Evolutionary conservation across 1,140 invertebrate species (phyloP), one percentile per base, ranked within the genome.

Genomic region (Pachypeltis micranthus): DNA sequence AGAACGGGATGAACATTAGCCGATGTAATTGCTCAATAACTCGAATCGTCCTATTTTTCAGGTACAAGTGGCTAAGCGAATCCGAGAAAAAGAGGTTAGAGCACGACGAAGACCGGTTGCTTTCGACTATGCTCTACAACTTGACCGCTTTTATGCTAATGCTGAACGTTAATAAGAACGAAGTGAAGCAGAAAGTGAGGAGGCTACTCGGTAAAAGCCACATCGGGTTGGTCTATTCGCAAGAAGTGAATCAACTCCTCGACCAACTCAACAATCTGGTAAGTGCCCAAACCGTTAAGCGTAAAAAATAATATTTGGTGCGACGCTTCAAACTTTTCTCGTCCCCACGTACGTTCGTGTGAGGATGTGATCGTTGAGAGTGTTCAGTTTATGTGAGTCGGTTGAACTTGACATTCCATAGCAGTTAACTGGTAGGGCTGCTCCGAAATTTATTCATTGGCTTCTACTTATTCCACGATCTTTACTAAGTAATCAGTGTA

Each of bases 91-190:
- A 98, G 76, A 80, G 96, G 2, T 75, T 99, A 25, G 96, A 99
- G 71, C 92, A 98, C 65, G 97, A 99, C 72, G 97, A 99, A 74
- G 97, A 99, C 74, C 80, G 94, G 66, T 76, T 99, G 10, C 77
- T 99, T 58, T 93, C 95, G 10, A 96, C 92, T 0, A 86, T 98
- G 76, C 77, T 99, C 16, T 98, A 97, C 73, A 99, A 99, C 76
- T 77, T 98, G 64, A 93, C 93, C 1, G 93, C 93, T 7, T 96
- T 96, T 66, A 86, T 99, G 81, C 86, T 99, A 0, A 93, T 99
- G 89, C 79, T 97, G 65, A 88, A 88, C 69, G 88, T 94, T 0
- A 84, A 87, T 39, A 88, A 94, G 68, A 81, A 83, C 29, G 91
- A 95, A 69, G 78, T 97, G 25, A 87, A 90, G 69, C 84, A 90